Evolutionary conservation across 23 tunicate genomes (phyloP), one percentile per base, ranked within the genome.

Genomic region (Phallusia fumigata): DNA sequence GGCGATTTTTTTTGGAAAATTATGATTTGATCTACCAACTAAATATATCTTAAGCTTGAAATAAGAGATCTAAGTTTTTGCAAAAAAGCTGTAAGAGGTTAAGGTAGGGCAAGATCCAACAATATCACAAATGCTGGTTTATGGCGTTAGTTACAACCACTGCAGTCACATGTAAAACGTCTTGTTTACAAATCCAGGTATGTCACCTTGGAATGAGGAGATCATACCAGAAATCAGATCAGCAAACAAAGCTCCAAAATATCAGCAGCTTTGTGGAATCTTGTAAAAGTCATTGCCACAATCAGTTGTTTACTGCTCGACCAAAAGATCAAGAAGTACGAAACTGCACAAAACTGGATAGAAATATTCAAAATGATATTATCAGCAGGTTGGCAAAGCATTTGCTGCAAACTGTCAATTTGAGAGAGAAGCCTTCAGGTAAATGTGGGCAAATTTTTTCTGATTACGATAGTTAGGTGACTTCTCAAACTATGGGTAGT

Each of bases 281-380:
- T 18, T 83, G 76, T 45, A 19, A 36, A 32, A 11, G n/a, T 5
- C 47, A 26, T 0, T n/a, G 31, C 19, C 0, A 30, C 19, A 65
- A 84, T 36, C 33, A 24, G 51, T 1, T 0, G 12, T 97, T 97
- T 86, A 74, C 31, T 22, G 83, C 97, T 12, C 76, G 99, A 76
- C 94, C 92, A 12, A 87, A 79, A 35, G 64, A 65, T 28, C 90
- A 93, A 75, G 33, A 73, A 80, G 78, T 90, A 1, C 51, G 72
- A 76, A 97, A 97, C 65, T 97, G 99, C 84, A 94, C 97, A 52
- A 90, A 92, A 32, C 47, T 97, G 15, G 84, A 85, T 35, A 74
- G 86, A 64, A 28, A 32, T 13, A 35, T 81, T 74, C 86, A 80
- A 81, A 65, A 51, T 31, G 80, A 83, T 28, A 73, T 92, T 47